Evolutionary conservation across 1,140 invertebrate genomes (phyloP).

Genomic region (Stratiolaelaps scimitus): DNA sequence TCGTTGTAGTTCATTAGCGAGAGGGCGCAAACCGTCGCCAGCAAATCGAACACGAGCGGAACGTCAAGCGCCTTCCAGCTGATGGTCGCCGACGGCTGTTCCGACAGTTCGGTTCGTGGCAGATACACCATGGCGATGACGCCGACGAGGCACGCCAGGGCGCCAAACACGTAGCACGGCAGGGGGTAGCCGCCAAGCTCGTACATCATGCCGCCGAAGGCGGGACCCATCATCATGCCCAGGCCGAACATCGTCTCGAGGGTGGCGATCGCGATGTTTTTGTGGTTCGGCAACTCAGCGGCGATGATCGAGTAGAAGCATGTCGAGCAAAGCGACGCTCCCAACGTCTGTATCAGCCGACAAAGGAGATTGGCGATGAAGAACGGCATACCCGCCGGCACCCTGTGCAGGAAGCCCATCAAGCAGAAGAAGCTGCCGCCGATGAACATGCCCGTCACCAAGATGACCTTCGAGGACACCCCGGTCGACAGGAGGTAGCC

Average conservation of each 20-base stretch:
- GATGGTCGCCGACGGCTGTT: neutral
- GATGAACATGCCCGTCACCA: neutral
- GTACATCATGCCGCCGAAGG: neutral
- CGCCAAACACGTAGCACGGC: slow-evolving; percentile 1
- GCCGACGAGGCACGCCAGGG: neutral
- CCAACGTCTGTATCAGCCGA: neutral
- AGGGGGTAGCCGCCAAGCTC: slow-evolving; percentile 9
- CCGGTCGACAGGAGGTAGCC: neutral
- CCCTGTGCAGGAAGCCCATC: neutral
- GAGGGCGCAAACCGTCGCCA: neutral
- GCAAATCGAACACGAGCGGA: neutral
- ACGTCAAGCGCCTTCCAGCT: neutral
- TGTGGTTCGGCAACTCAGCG: slow-evolving; percentile 9
- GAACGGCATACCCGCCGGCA: neutral
- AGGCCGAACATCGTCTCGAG: slow-evolving; percentile 8
- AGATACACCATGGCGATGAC: neutral
- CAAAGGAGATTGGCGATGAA: neutral
- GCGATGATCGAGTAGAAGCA: slow-evolving; percentile 23
- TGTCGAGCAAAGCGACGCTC: slow-evolving; percentile 8
- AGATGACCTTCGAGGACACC: slow-evolving; percentile 7
- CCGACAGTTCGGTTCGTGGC: neutral
- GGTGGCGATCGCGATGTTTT: slow-evolving; percentile 18
- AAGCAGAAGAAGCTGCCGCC: neutral
- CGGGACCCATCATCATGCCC: slow-evolving; percentile 3
- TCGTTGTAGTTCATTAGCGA: slow-evolving; percentile 20